Base-by-base conservation (phyloP, 2,888 invertebrate species). In the Cryptocephalus primarius region DNA sequence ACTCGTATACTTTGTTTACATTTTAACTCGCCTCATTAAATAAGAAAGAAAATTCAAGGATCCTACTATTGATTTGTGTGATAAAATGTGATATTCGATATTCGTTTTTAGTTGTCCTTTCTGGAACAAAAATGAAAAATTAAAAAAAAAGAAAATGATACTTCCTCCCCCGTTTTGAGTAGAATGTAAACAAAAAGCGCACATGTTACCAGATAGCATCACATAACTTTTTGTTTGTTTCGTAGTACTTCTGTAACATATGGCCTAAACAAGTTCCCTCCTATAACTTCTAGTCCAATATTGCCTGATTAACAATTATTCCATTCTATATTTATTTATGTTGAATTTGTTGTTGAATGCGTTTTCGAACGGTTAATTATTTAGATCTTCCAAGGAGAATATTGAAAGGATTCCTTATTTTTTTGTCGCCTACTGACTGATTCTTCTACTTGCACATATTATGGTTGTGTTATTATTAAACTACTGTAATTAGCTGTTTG, bases 221-320 rank as follows among this genome's bases (percentile, higher is more conserved):
- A 61, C 60, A 59, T 57, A 56, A 61, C 59, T 53, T 56, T 50
- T 54, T 54, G 54, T 52, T n/a, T 40, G 10, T 40, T 10, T 10
- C 11, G 14, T 40, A 14, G 13, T 40, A 10, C 40, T 51, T 46
- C 55, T 57, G 58, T 58, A 58, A 63, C 60, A 61, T 62, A 70
- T 68, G 70, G 70, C 70, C 70, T 70, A 69, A 66, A 65, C 65
- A 66, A 64, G 69, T 69, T 69, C 70, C 70, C 69, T 69, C 70
- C 70, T 69, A 53, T 62, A 58, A 65, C 62, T 61, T 70, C 69
- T 69, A 69, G 69, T 70, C 70, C 67, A 68, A 60, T 56, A 55
- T 46, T 61, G 59, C 57, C 63, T 60, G 60, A 61, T 52, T 64
- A 62, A 61, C 62, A 63, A 34, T 55, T 61, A 52, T 55, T 50